Base-by-base conservation (phyloP, 2,797 vertebrate genomes). In the Loris lydekkerianus region DNA sequence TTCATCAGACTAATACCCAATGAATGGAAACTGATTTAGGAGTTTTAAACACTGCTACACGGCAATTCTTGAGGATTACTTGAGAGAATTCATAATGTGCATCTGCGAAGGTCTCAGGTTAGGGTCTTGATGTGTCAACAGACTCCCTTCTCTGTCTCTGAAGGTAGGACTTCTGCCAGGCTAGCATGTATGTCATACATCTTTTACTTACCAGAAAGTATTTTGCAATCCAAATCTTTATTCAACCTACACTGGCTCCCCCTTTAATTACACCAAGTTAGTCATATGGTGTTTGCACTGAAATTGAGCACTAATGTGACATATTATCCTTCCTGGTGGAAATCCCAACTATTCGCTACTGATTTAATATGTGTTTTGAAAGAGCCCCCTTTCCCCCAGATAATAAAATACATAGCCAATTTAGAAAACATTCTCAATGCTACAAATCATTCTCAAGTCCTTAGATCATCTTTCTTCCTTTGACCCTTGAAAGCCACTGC, bases 371-470 rank as follows among this genome's bases (percentile, higher is more conserved):
- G 5, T 53, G n/a, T 88, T 95, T 93, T 83, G 21, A 83, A 83
- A 89, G 53, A 83, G 2, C 31, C 61, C 34, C 37, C 70, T 72
- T 10, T 0, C 1, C 5, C 10, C 3, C 13, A 63, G 37, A 85
- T 72, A 90, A 83, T 63, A 94, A 77, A 94, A 83, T 23, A 67
- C 43, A 46, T 5, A 90, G 43, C 7, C 14, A 25, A 46, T 81
- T 73, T 82, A 72, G 85, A 92, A 93, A 87, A 37, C 43, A 84
- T 87, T 93, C 76, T 85, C 61, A 94, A 46, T 0, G 6, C 75
- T 46, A n/a, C 69, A 72, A 87, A 67, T 88, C 18, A 67, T 72
- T 81, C 58, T 70, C 31, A 86, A 49, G 53, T 91, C 46, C 58
- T 87, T 94, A 86, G 77, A 86, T 70, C 0, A 0, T 46, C 40